Conservation (phyloP, 2,888 invertebrate genomes). For the Andrena bucephala region DNA sequence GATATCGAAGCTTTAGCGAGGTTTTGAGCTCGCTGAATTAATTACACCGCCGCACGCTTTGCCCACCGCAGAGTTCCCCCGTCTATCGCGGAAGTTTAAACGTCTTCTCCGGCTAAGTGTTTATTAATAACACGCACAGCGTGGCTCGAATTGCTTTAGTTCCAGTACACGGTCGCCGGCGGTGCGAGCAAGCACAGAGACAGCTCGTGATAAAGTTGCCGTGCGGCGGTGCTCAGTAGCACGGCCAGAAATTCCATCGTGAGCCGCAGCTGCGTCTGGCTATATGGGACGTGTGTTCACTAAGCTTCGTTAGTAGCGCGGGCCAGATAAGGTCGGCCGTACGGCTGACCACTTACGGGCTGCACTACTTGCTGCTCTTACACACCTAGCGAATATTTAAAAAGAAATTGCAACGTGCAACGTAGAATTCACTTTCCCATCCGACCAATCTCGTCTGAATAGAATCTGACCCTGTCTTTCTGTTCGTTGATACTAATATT, state of each 20-base stretch:
- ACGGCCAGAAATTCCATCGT: constrained; percentile 28
- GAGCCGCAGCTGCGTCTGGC: constrained; percentile 44
- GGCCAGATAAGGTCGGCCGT: constrained; percentile 61
- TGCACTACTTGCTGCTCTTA: constrained; percentile 49
- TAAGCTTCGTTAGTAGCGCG: constrained; percentile 60
- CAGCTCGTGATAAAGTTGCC: constrained; percentile 38
- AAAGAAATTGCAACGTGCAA: background rate
- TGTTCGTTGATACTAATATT: background rate
- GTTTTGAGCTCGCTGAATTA: constrained; percentile 3
- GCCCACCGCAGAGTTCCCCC: background rate
- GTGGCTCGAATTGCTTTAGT: constrained; percentile 52
- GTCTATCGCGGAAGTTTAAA: background rate
- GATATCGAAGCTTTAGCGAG: background rate
- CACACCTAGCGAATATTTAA: background rate
- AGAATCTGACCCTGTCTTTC: background rate
- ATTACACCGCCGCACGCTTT: background rate
- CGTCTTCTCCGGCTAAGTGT: constrained; percentile 39
- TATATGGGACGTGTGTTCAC: constrained; percentile 47
- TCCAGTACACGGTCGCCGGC: constrained; percentile 6
- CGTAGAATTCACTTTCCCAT: background rate
- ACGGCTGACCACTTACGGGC: constrained; percentile 64
- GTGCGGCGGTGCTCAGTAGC: constrained; percentile 9
- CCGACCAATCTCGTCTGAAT: constrained; percentile 2
- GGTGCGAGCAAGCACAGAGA: background rate
- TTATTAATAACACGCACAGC: constrained; percentile 44